Percentiles rank a stretch among this genome's conserved stretches.
phyloP scores from a whole-genome alignment of 1,140 invertebrate species.

The Hypsibius dujardini region DNA sequence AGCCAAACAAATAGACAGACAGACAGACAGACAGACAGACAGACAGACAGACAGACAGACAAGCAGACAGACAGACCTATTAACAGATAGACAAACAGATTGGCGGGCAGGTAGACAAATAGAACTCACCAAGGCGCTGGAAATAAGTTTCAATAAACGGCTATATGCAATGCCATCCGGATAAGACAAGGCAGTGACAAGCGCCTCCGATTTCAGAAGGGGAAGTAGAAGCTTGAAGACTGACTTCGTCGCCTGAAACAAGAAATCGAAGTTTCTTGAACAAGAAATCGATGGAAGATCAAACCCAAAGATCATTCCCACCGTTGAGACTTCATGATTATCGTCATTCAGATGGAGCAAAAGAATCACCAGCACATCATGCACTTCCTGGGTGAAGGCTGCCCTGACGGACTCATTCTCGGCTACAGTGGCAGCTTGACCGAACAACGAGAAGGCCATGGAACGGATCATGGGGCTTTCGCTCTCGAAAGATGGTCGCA shows the following conservation, averaged over 20 bases:
- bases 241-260: not conserved
- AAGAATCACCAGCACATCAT: not conserved
- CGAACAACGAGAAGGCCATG: not conserved
- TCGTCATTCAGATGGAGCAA: slow-evolving; percentile 9
- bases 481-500: slow-evolving; percentile 5
- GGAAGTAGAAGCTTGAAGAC: not conserved
- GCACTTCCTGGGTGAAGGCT: slow-evolving; percentile 3
- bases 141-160: not conserved
- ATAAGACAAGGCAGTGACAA: not conserved
- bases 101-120: no score
- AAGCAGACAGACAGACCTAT: no score
- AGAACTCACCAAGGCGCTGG: not conserved
- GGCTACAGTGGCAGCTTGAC: not conserved
- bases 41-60: no score
- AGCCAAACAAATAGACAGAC: no score
- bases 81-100: no score
- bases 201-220: not conserved
- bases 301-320: not conserved
- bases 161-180: not conserved
- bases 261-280: not conserved
- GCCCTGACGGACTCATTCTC: not conserved
- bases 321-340: not conserved
- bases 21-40: no score
- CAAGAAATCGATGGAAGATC: not conserved
- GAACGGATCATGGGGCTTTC: not conserved